These are phyloP conservation scores for Phortica okadai DNA, from an alignment of 2,888 invertebrate genomes.

Conservation along the genomic window DNA sequence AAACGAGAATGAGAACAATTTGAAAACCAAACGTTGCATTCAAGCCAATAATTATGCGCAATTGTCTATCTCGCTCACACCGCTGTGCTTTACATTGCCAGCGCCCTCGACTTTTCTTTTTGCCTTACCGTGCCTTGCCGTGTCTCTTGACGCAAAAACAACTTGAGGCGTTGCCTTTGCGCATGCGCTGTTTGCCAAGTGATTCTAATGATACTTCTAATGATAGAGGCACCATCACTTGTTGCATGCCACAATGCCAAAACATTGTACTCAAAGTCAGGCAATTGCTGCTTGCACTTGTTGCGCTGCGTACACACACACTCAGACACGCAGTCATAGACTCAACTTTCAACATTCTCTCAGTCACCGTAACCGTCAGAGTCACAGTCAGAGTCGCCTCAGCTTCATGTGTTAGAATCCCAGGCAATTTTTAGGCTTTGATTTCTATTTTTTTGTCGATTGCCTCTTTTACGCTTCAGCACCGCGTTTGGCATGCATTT, in stretches of 20 bases:
- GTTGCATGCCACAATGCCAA: constrained; percentile 46
- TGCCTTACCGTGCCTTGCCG: background rate
- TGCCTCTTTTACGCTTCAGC: background rate
- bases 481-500: too few species aligned
- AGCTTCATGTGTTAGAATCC: too few species aligned
- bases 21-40: constrained; percentile 11
- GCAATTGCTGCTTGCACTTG: constrained; percentile 20
- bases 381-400: too few species aligned
- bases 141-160: constrained; percentile 49
- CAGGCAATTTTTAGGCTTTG: too few species aligned
- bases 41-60: constrained; percentile 59
- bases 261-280: background rate
- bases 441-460: background rate
- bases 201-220: constrained; percentile 71
- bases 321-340: background rate
- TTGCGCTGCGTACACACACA: background rate
- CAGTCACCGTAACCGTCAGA: too few species aligned
- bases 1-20: constrained; percentile 23
- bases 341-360: too few species aligned
- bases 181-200: constrained; percentile 54
- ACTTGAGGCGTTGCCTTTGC: constrained; percentile 65
- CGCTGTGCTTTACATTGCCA: background rate
- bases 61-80: constrained; percentile 16
- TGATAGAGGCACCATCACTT: constrained; percentile 67
- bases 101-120: background rate